A percentile compares a stretch with the other conserved stretches of the same genome.
Conservation (phyloP, 2,888 invertebrate species). For the Drosophila dives region DNA sequence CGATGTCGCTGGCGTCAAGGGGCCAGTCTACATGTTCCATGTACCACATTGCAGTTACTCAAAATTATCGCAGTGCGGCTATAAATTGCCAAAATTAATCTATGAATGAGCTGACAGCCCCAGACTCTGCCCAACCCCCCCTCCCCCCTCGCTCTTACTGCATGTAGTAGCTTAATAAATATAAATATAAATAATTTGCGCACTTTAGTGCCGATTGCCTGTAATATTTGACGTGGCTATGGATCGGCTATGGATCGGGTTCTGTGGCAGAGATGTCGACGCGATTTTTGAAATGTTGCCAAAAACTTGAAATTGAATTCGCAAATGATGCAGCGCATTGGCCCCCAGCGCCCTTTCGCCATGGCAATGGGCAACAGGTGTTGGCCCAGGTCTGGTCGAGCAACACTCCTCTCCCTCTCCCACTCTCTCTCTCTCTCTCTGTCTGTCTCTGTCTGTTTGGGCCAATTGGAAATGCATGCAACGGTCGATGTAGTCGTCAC, state of each 20-base stretch:
- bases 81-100: slow-evolving; percentile 80
- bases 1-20: slow-evolving; percentile 37
- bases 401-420: background rate
- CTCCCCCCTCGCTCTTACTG: background rate
- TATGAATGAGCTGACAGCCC: slow-evolving; percentile 74
- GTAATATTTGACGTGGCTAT: slow-evolving; percentile 63
- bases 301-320: slow-evolving; percentile 78
- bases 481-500: slow-evolving; percentile 41
- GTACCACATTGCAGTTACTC: slow-evolving; percentile 67
- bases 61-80: slow-evolving; percentile 63
- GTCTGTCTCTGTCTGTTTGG: background rate
- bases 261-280: slow-evolving; percentile 38
- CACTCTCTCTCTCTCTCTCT: background rate
- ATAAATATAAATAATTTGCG: slow-evolving; percentile 46
- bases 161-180: slow-evolving; percentile 73
- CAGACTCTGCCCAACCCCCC: background rate
- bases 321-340: slow-evolving; percentile 73
- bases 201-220: slow-evolving; percentile 72
- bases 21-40: slow-evolving; percentile 37
- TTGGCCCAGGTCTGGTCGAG: slow-evolving; percentile 30
- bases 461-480: slow-evolving; percentile 47
- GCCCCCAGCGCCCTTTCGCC: slow-evolving; percentile 45
- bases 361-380: slow-evolving; percentile 62
- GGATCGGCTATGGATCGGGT: slow-evolving; percentile 36
- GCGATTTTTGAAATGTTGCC: slow-evolving; percentile 68